These are phyloP conservation scores for Bathynomus jamesi DNA, from an alignment of 1,140 invertebrate species.

Conservation along the genomic window DNA sequence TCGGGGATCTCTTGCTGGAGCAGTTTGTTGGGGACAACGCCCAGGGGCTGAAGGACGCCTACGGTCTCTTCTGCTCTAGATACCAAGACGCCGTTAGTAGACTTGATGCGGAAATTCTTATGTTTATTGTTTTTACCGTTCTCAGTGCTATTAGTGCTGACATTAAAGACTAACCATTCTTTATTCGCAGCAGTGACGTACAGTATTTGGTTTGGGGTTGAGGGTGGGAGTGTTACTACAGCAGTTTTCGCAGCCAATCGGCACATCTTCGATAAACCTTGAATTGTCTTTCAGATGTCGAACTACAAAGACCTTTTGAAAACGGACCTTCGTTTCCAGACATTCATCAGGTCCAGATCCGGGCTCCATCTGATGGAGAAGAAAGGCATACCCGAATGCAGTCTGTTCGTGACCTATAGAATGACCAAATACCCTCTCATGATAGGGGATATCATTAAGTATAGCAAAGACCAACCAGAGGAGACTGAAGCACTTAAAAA, in stretches of 20 bases:
- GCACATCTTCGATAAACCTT: no score
- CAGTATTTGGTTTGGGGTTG: no score
- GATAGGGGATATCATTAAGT: conserved; percentile 85
- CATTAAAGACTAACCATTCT: no score
- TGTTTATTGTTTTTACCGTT: no score
- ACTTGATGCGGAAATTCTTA: no score
- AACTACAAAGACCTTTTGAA: conserved; percentile 50
- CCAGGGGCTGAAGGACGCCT: conserved; percentile 44
- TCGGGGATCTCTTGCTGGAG: conserved; percentile 76
- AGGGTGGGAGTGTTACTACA: no score
- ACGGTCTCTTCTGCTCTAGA: conserved; percentile 84
- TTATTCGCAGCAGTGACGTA: no score
- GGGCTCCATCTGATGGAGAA: conserved; percentile 78
- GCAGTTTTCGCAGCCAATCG: no score
- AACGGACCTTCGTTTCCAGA: conserved; percentile 55
- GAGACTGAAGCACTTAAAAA: conserved; percentile 65
- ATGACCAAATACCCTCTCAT: conserved; percentile 90
- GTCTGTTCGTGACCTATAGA: conserved; percentile 85
- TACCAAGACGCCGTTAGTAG: conserved; percentile 53
- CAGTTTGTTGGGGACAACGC: conserved; percentile 60
- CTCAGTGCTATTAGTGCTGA: no score
- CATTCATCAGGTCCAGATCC: conserved; percentile 74
- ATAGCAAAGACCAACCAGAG: conserved; percentile 64
- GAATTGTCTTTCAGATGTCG: conserved; percentile 39
- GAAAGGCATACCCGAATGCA: conserved; percentile 90